Evolutionary conservation across 2,113 vertebrate species (phyloP), one percentile per base, ranked within the genome.

Genomic region (Bubalus kerabau): DNA sequence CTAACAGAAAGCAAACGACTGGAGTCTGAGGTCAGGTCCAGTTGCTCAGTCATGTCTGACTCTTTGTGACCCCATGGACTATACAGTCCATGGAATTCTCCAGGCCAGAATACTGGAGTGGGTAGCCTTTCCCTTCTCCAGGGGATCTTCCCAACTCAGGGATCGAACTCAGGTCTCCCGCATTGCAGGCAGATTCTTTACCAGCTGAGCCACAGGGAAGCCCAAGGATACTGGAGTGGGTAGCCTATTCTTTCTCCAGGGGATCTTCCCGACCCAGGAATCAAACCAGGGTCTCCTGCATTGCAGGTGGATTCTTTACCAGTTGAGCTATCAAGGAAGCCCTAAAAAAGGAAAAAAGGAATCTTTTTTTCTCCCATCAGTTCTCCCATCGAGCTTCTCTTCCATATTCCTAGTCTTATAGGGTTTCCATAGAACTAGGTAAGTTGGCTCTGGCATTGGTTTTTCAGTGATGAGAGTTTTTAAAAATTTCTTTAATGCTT

Each of bases 141-240:
- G n/a, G 64, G n/a, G 9, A 71, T 36, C 19, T 71, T 23, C 9
- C 64, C n/a, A 71, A 71, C n/a, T 11, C n/a, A 71, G 64, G 19
- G 19, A 36, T 6, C 9, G 1, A 36, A 12, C 64, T 36, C n/a
- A 6, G 64, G n/a, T 36, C n/a, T 36, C 19, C 64, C 0, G 0
- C n/a, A 23, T 23, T 71, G n/a, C 64, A 19, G 86, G 67, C 54
- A 40, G 26, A 60, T 59, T 54, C 54, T 82, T 86, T 30, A 30
- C 64, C n/a, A 71, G n/a, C n/a, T 71, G 64, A 71, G n/a, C n/a
- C n/a, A 71, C 64, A 71, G 17, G 64, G n/a, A 71, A 71, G n/a
- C 64, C 64, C 64, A 71, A 71, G 64, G 21, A 36, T 71, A 36
- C 17, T 71, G 64, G n/a, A 36, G 64, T 36, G 19, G 64, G 19